Evolutionary conservation across 1,140 invertebrate species (phyloP).

Genomic region (Stegodyphus mimosarum): DNA sequence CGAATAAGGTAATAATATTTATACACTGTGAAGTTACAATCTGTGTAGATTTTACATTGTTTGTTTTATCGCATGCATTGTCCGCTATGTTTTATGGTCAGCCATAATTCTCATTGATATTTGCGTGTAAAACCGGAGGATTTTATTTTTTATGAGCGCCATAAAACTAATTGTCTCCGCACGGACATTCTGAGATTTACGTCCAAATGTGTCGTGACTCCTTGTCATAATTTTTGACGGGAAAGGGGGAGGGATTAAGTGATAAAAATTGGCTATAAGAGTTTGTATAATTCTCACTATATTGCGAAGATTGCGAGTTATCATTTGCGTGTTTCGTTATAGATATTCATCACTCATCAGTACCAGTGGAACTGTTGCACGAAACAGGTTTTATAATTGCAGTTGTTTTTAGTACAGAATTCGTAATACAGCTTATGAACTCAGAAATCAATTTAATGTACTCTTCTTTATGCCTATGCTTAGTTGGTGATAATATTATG

Average conservation of each 20-base stretch:
- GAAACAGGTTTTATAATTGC: too few species aligned
- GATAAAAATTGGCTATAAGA: constrained; percentile 3
- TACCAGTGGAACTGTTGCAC: background rate
- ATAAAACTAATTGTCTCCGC: constrained; percentile 3
- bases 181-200: background rate
- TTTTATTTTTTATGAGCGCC: background rate
- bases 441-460: too few species aligned
- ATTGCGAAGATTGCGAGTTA: background rate
- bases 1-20: background rate
- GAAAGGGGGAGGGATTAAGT: background rate
- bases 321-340: background rate
- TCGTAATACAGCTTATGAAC: too few species aligned
- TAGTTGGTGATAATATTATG: too few species aligned
- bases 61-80: constrained; percentile 5
- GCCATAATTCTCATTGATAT: background rate
- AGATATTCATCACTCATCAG: background rate
- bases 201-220: background rate
- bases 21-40: background rate
- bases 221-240: constrained; percentile 10
- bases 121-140: background rate
- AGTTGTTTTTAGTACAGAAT: too few species aligned
- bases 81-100: background rate
- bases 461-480: too few species aligned
- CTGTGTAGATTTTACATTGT: background rate
- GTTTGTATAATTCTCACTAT: background rate